Evolutionary conservation across 2,113 vertebrate genomes (phyloP), one percentile per base, ranked within the genome.

Genomic region (Toxostoma redivivum): DNA sequence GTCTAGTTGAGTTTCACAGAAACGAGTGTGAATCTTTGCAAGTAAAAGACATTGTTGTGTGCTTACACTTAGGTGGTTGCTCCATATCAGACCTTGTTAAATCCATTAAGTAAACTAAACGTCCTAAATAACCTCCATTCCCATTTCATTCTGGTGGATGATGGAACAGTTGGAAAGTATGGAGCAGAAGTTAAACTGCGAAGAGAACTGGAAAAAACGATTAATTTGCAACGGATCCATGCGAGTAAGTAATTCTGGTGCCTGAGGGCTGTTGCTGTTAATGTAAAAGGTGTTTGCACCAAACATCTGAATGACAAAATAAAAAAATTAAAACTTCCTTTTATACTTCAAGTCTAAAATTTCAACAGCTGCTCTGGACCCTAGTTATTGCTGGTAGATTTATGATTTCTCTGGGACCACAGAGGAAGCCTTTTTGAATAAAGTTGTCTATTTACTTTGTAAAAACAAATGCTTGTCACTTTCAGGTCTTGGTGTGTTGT

Each of bases 81-180:
- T 94, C 99, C 99, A 3, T 99, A 99, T 96, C 99, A 99, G 98
- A 99, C 99, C 10, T 98, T 99, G 93, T 97, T 99, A 95, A 99
- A 99, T 92, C 99, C 99, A 73, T 97, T 99, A 92, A 99, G 99
- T 97, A 99, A 99, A 98, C 96, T 99, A 51, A 99, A 99, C 27
- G 99, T 99, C 92, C 97, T 99, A 74, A 99, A 99, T 97, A 99
- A 98, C 95, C 98, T 99, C 33, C 99, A 99, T 97, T 99, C 99
- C 60, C 99, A 99, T 97, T 99, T 99, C 97, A 98, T 99, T 86
- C 96, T 99, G 97, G 99, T 99, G 98, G 99, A 99, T 88, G 99
- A 99, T 93, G 99, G 99, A 87, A 99, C 99, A 18, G 99, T 99
- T 97, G 99, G 99, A 65, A 99, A 99, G 93, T 99, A 99, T 19